Base-by-base conservation (phyloP, 2,113 vertebrate species). In the Oryzias melastigma region DNA sequence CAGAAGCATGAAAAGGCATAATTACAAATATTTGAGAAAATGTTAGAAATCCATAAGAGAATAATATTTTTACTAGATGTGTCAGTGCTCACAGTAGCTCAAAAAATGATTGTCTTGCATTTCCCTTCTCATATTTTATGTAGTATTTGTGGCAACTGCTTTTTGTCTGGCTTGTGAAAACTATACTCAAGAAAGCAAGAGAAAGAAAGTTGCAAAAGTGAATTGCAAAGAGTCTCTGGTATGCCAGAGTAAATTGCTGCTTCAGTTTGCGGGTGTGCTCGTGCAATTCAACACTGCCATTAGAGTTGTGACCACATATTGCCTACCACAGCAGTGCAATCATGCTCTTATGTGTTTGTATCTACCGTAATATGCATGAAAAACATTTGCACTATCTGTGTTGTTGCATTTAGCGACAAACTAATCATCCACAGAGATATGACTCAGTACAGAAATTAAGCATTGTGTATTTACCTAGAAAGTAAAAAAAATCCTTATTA, bases 231-330 rank as follows among this genome's bases (percentile, higher is more conserved):
- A 68, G 75, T 77, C 68, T 61, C 42, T 71, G 62, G 62, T 80
- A 79, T 83, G 87, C 86, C 87, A 90, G 74, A 84, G 82, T 84
- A 90, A 90, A 91, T 87, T 88, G 88, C 87, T 88, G 83, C 84
- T 85, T 91, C 83, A 88, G 84, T 89, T 85, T 88, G 88, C 88
- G 89, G 85, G 85, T 90, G 87, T 88, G 86, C 89, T 90, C 88
- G 79, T 89, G 90, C 81, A 91, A 91, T 78, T 72, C 82, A 86
- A 91, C 86, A 89, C 90, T 91, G 88, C 82, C 85, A 91, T 91
- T 91, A 89, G 77, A 85, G 80, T 86, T 85, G 83, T 84, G 85
- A 89, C 85, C 90, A 86, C 86, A 90, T 75, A 68, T 83, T 67
- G 81, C 78, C 80, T 83, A 78, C 83, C 83, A 84, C 65, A 72